Conservation (phyloP, 2,797 vertebrate species). For the Tolypeutes matacus region DNA sequence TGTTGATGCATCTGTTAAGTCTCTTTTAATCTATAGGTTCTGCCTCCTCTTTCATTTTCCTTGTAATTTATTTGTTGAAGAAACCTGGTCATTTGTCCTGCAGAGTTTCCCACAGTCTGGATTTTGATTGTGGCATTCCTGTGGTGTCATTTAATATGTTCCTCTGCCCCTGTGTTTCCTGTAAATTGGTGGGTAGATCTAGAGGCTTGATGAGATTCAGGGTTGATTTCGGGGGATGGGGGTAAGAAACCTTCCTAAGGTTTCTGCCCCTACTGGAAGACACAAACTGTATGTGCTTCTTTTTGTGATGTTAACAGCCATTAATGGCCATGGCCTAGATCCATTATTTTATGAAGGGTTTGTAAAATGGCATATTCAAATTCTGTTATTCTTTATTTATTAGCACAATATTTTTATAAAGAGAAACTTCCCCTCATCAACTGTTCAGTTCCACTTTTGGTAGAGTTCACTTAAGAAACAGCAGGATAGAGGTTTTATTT, state of each 20-base stretch:
- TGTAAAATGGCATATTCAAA: not conserved
- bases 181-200: not conserved
- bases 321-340: not conserved
- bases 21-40: not conserved
- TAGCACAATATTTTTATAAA: not conserved
- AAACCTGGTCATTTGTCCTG: constrained; percentile 5
- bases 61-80: constrained; percentile 16
- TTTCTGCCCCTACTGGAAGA: not conserved
- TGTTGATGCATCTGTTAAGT: not conserved
- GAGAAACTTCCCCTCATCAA: not conserved
- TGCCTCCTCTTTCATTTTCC: not conserved
- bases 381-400: not conserved
- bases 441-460: not conserved
- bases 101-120: not conserved
- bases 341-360: not conserved
- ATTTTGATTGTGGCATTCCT: not conserved
- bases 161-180: not conserved
- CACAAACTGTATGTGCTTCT: not conserved
- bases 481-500: not conserved
- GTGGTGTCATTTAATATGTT: not conserved
- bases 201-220: not conserved
- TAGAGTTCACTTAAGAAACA: not conserved
- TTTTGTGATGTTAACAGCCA: not conserved
- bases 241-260: not conserved
- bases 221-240: not conserved